phyloP scores from a whole-genome alignment of 2,888 invertebrate species.

The Zhuqinia jingwanae region DNA sequence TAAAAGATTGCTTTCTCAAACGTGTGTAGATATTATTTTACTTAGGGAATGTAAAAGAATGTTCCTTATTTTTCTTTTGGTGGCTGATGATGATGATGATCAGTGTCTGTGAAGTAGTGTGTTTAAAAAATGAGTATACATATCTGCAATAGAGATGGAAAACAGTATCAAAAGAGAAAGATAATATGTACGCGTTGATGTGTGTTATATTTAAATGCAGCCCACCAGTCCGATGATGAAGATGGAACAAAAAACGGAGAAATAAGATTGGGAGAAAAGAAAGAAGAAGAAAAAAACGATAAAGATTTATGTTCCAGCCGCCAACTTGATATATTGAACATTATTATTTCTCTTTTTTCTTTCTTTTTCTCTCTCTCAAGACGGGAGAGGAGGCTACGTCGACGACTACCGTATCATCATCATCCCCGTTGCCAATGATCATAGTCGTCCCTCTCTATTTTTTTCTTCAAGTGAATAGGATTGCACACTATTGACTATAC shows the following conservation, averaged over 20 bases:
- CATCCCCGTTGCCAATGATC: neutral
- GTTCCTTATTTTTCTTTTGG: too few relatives aligned
- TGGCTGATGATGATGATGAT: too few relatives aligned
- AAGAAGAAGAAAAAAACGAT: neutral
- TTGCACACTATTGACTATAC: too few relatives aligned
- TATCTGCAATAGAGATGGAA: neutral
- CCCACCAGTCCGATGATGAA: neutral
- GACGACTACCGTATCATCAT: neutral
- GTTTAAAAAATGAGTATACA: neutral
- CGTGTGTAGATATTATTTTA: too few relatives aligned
- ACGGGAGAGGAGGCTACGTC: neutral
- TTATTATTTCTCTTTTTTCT: conserved; percentile 50
- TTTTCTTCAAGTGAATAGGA: conserved; percentile 2
- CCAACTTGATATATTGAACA: conserved; percentile 60
- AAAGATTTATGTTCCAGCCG: conserved; percentile 54
- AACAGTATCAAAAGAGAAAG: neutral
- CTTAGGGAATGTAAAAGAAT: too few relatives aligned
- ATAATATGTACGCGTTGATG: too few relatives aligned
- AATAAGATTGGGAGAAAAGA: neutral
- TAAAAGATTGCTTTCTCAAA: too few relatives aligned
- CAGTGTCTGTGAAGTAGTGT: neutral
- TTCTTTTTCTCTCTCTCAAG: neutral
- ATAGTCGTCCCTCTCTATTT: neutral
- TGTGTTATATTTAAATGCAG: conserved; percentile 10
- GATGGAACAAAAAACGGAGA: neutral